Conservation (phyloP, 2,888 invertebrate species). For the Folsomia manolachei region DNA sequence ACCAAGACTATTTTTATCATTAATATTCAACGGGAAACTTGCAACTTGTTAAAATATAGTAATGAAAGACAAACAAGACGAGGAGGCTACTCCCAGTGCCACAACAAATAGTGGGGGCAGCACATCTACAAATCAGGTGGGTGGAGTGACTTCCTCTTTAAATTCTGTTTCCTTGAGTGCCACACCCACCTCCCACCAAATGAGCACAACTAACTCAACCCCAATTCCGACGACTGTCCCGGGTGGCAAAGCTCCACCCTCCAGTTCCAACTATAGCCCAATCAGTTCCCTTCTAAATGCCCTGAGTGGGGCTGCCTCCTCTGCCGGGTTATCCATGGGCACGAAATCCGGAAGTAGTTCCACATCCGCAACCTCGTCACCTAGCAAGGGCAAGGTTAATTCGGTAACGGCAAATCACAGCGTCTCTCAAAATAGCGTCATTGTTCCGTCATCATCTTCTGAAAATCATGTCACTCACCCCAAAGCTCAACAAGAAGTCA, state of each 20-base stretch:
- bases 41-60: background rate
- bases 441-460: background rate
- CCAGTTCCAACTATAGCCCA: conserved; percentile 38
- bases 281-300: conserved; percentile 39
- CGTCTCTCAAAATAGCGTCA: background rate
- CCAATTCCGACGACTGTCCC: background rate
- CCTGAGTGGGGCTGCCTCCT: conserved; percentile 36
- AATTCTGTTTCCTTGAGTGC: background rate
- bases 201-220: background rate
- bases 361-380: conserved; percentile 9
- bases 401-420: background rate
- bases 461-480: background rate
- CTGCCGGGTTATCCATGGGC: conserved; percentile 25
- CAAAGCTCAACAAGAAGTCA: background rate
- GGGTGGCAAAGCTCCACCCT: conserved; percentile 24
- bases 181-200: background rate
- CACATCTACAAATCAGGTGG: background rate
- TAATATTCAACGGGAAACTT: background rate
- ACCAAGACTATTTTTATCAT: background rate
- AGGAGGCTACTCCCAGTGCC: background rate
- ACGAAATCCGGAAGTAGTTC: conserved; percentile 12
- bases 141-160: background rate
- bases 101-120: background rate
- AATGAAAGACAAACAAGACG: conserved; percentile 11
- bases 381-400: background rate